Evolutionary conservation across 2,888 invertebrate species (phyloP).

Genomic region (Euproctis similis): DNA sequence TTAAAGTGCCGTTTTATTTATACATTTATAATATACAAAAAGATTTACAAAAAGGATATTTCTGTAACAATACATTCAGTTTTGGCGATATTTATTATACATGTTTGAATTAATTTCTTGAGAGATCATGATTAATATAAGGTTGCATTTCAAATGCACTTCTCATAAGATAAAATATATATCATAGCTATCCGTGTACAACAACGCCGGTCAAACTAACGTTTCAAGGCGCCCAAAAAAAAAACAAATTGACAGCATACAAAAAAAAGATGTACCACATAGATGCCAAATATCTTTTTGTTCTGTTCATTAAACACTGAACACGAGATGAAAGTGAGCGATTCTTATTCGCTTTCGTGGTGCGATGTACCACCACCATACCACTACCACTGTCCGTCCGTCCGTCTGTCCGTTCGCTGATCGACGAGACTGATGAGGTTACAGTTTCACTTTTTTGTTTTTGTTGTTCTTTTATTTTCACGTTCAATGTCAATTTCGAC

Average conservation of each 20-base stretch:
- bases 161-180: too few species aligned
- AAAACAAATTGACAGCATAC: constrained; percentile 35
- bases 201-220: constrained; percentile 16
- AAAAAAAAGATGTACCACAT: constrained; percentile 67
- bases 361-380: constrained; percentile 6
- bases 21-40: too few species aligned
- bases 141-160: too few species aligned
- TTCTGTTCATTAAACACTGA: constrained; percentile 55
- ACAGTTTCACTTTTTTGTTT: constrained; percentile 48
- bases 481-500: constrained; percentile 39
- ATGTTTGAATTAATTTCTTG: too few species aligned
- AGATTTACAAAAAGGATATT: too few species aligned
- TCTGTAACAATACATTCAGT: too few species aligned
- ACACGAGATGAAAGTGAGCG: constrained; percentile 68
- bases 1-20: too few species aligned
- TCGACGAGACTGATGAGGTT: constrained; percentile 37
- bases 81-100: too few species aligned
- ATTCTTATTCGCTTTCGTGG: constrained; percentile 58
- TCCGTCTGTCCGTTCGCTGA: constrained; percentile 4
- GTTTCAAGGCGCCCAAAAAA: constrained; percentile 46
- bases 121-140: too few species aligned
- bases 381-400: too few species aligned
- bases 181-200: constrained; percentile 25
- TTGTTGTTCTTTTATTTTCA: too few species aligned
- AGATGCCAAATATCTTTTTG: constrained; percentile 65